Base-by-base conservation (phyloP, 2,113 vertebrate genomes). In the Neodontobutis hainanensis region DNA sequence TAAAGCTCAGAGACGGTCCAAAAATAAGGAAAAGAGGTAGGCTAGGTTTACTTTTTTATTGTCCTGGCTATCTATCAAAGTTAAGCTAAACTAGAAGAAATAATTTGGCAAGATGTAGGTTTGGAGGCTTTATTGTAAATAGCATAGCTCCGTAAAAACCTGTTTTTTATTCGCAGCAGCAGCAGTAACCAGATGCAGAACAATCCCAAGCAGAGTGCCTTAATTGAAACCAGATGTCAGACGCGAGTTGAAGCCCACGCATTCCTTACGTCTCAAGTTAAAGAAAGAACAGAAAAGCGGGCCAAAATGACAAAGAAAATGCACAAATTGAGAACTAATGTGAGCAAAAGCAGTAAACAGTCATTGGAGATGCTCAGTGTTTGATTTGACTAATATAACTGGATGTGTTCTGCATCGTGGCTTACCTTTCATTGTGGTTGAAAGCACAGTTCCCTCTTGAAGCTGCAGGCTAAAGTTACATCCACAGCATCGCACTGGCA, bases 141-240 rank as follows among this genome's bases (percentile, higher is more conserved):
- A 8, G 6, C 15, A 4, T 34, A 15, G 14, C 11, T 55, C 34
- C 32, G 35, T 35, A 6, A 27, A 6, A 40, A 40, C 38, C 11
- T 81, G n/a, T n/a, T n/a, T n/a, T n/a, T n/a, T n/a, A n/a, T n/a
- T n/a, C n/a, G n/a, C 69, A 68, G 68, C 61, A 64, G 73, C 15
- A 43, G 72, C 57, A 6, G 19, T 55, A 8, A 38, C 65, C 84
- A 92, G 91, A 93, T 90, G 92, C 92, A 93, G 92, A 95, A 92
- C 87, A 82, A 87, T 91, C 92, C 92, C 85, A 88, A 91, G 75
- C 85, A 90, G 83, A 83, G 78, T 88, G 88, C 90, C 16, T 77
- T 95, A 94, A 98, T 94, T 88, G 89, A 75, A 92, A 91, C 93
- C 97, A 99, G 96, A 97, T 98, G 96, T 94, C 15, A 68, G 83